Evolutionary conservation across 2,888 invertebrate genomes (phyloP).

Genomic region (Athalia rosae): DNA sequence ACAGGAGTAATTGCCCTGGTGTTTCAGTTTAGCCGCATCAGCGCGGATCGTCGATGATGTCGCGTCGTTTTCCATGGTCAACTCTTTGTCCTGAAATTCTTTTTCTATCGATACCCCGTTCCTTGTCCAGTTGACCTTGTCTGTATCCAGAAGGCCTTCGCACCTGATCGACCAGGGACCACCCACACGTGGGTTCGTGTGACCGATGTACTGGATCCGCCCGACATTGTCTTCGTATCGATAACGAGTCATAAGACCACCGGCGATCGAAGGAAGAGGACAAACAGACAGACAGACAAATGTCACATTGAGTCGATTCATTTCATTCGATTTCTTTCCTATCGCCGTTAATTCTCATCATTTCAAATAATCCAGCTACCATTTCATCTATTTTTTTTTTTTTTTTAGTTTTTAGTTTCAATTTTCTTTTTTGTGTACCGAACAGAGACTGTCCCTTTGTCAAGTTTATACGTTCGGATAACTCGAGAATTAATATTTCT

Average conservation of each 20-base stretch:
- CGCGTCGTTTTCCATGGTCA: slow-evolving; percentile 54
- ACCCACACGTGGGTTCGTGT: slow-evolving; percentile 59
- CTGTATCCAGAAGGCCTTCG: slow-evolving; percentile 57
- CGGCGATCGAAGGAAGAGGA: neutral
- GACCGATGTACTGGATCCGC: slow-evolving; percentile 57
- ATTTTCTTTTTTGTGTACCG: no score
- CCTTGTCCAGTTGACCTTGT: slow-evolving; percentile 66
- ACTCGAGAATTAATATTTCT: no score
- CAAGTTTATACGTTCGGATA: no score
- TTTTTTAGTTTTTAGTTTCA: no score
- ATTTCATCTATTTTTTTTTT: no score
- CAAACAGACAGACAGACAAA: slow-evolving; percentile 30
- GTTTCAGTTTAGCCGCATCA: slow-evolving; percentile 55
- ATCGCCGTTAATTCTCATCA: neutral
- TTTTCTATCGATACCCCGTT: slow-evolving; percentile 62
- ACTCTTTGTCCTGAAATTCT: slow-evolving; percentile 62
- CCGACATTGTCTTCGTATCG: neutral
- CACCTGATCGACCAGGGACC: slow-evolving; percentile 68
- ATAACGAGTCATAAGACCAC: neutral
- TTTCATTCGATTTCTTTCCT: neutral
- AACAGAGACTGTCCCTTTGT: no score
- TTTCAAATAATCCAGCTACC: neutral
- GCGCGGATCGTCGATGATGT: slow-evolving; percentile 53
- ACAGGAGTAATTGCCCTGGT: slow-evolving; percentile 69
- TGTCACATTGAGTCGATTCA: slow-evolving; percentile 14